Base-by-base conservation (phyloP, 2,888 invertebrate genomes). In the Drosophila histrio region DNA sequence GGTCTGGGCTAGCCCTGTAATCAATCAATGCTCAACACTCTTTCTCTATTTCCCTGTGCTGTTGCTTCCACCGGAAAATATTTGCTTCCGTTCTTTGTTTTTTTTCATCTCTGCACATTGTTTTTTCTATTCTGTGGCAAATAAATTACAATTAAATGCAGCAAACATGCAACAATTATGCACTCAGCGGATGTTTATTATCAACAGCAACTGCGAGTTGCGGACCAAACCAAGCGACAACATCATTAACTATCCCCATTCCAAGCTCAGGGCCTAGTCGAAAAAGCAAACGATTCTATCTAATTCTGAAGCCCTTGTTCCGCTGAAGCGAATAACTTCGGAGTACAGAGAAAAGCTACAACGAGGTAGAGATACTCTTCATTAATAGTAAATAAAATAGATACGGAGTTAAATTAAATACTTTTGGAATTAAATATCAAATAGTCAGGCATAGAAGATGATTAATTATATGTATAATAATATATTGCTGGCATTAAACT, bases 91-190 rank as follows among this genome's bases (percentile, higher is more conserved):
- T 81, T 82, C 82, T 78, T 66, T 72, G 76, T 67, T 79, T 49
- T 59, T 60, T 49, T 19, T 46, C 3, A 7, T 17, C n/a, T 21
- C 11, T 5, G 3, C 13, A 8, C 8, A 13, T 46, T 19, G 0
- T 44, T 44, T 56, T 52, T 74, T 66, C 74, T 60, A 54, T 64
- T 63, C 73, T 38, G 61, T 72, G 87, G 81, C 75, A 87, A 82
- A 82, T 87, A 81, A 81, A 78, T 82, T 82, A 87, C 73, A 81
- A 87, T 84, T 82, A 87, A 87, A 66, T 82, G 87, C 82, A 82
- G 59, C 80, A 77, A 78, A 74, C 86, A 81, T 77, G 75, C 80
- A 79, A 69, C 72, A 84, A 73, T 83, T 86, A 79, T 74, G 73
- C 80, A 63, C 68, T 49, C 81, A 75, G 68, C 82, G 82, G 82